Evolutionary conservation across 2,797 vertebrate genomes (phyloP).

Genomic region (Synanceia verrucosa): DNA sequence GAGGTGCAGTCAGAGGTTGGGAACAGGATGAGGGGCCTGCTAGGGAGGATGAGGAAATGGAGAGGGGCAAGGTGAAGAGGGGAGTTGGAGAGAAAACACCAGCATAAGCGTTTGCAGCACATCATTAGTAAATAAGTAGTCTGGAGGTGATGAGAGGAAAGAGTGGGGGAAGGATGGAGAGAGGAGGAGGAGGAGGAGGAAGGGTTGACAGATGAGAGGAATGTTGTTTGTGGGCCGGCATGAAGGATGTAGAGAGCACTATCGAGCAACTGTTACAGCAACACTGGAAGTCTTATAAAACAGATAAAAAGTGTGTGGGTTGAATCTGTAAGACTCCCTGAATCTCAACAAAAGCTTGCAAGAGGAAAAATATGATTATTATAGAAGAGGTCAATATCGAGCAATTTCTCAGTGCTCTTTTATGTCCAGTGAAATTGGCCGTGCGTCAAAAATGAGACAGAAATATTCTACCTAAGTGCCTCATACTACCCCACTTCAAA

Average conservation of each 20-base stretch:
- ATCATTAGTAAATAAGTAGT: conserved; percentile 76
- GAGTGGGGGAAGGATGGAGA: neutral
- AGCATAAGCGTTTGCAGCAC: conserved; percentile 72
- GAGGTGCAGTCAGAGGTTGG: conserved; percentile 46
- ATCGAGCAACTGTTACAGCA: neutral
- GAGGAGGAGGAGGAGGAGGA: conserved; percentile 6
- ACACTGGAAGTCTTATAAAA: neutral
- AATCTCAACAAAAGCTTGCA: neutral
- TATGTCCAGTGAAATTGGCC: neutral
- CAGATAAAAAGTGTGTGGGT: neutral
- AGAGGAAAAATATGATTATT: neutral
- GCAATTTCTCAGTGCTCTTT: neutral
- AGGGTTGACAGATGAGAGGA: conserved; percentile 1
- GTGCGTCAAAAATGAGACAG: neutral
- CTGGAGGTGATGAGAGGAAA: conserved; percentile 28
- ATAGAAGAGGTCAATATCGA: neutral
- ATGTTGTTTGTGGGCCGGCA: conserved; percentile 3
- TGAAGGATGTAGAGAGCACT: neutral
- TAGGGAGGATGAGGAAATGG: conserved; percentile 11
- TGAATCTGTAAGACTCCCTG: neutral
- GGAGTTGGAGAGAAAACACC: conserved; percentile 54
- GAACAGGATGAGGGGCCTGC: conserved; percentile 18
- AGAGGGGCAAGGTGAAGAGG: conserved; percentile 41
- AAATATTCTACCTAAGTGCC: neutral
- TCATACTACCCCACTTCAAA: fast-evolving